Evolutionary conservation across 1,140 invertebrate species (phyloP).

Genomic region (Drosophila busckii): DNA sequence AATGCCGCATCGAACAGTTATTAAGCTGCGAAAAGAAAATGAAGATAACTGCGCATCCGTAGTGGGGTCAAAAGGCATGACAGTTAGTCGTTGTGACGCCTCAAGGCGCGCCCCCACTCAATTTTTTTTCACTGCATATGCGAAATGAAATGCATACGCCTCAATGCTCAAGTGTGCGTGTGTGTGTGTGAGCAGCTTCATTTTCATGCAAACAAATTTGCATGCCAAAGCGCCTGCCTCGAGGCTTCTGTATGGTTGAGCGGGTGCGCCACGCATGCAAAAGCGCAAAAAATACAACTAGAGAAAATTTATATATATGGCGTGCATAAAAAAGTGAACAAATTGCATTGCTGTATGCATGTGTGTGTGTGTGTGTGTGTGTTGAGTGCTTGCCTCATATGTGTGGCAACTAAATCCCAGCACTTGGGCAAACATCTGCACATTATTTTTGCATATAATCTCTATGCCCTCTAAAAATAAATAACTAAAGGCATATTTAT

Average conservation of each 20-base stretch:
- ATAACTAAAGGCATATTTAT: too few relatives aligned
- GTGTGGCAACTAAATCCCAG: slow-evolving; percentile 41
- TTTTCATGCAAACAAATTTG: slow-evolving; percentile 71
- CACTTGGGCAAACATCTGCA: slow-evolving; percentile 39
- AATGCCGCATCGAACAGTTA: slow-evolving; percentile 71
- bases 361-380: slow-evolving; percentile 13
- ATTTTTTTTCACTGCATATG: slow-evolving; percentile 56
- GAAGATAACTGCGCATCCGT: neutral
- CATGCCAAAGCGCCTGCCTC: slow-evolving; percentile 60
- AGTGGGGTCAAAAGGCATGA: slow-evolving; percentile 23
- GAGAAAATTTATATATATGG: neutral
- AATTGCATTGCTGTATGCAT: slow-evolving; percentile 33
- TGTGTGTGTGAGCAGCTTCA: slow-evolving; percentile 31
- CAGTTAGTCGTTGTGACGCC: too few relatives aligned
- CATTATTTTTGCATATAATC: slow-evolving; percentile 46
- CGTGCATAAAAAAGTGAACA: slow-evolving; percentile 43
- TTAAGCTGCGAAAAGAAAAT: slow-evolving; percentile 45
- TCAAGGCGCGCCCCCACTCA: neutral
- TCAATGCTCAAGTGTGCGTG: slow-evolving; percentile 21
- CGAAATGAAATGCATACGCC: slow-evolving; percentile 61
- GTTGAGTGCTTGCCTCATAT: slow-evolving; percentile 4
- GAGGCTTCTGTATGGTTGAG: slow-evolving; percentile 20
- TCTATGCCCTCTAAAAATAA: slow-evolving; percentile 8
- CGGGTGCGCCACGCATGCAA: slow-evolving; percentile 38
- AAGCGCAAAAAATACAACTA: slow-evolving; percentile 43